A percentile compares a stretch with the other conserved stretches of the same genome.
Evolutionary conservation across 1,140 invertebrate genomes (phyloP).

Genomic region (Thrips palmi): DNA sequence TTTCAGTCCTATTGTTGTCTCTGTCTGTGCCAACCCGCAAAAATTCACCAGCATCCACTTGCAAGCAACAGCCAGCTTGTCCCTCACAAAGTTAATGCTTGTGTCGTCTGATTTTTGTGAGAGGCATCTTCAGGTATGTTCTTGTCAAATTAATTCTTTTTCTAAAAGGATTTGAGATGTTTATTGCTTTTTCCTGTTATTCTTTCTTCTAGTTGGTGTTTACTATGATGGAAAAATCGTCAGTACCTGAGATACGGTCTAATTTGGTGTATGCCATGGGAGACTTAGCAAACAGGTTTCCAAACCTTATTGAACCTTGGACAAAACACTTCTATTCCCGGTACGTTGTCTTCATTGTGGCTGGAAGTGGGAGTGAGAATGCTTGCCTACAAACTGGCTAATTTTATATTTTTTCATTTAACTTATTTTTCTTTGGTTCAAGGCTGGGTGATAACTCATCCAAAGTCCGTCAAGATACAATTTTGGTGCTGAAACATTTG

Average conservation of each 20-base stretch:
- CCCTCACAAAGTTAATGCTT: slow-evolving; percentile 72
- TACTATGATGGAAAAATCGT: slow-evolving; percentile 68
- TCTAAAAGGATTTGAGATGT: too few relatives aligned
- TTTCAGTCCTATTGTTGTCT: slow-evolving; percentile 27
- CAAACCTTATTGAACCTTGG: slow-evolving; percentile 86
- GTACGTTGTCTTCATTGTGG: too few relatives aligned
- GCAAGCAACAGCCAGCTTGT: slow-evolving; percentile 48
- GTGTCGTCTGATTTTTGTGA: slow-evolving; percentile 68
- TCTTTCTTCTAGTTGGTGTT: too few relatives aligned
- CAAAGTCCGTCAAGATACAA: slow-evolving; percentile 43
- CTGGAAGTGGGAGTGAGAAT: too few relatives aligned
- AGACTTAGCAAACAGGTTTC: slow-evolving; percentile 81
- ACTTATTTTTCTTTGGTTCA: too few relatives aligned
- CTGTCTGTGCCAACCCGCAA: slow-evolving; percentile 35
- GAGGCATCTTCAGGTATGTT: too few relatives aligned
- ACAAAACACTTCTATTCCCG: slow-evolving; percentile 69
- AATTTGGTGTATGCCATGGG: slow-evolving; percentile 75
- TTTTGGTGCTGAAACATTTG: slow-evolving; percentile 71
- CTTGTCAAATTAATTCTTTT: too few relatives aligned
- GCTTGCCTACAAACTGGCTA: too few relatives aligned
- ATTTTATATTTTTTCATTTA: too few relatives aligned
- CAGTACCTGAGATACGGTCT: slow-evolving; percentile 49
- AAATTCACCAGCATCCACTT: slow-evolving; percentile 36
- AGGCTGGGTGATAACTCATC: slow-evolving; percentile 16
- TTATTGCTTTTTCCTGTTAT: slow-evolving; percentile 5